Conservation (phyloP, 2,113 vertebrate species). For the Nothoprocta perdicaria region DNA sequence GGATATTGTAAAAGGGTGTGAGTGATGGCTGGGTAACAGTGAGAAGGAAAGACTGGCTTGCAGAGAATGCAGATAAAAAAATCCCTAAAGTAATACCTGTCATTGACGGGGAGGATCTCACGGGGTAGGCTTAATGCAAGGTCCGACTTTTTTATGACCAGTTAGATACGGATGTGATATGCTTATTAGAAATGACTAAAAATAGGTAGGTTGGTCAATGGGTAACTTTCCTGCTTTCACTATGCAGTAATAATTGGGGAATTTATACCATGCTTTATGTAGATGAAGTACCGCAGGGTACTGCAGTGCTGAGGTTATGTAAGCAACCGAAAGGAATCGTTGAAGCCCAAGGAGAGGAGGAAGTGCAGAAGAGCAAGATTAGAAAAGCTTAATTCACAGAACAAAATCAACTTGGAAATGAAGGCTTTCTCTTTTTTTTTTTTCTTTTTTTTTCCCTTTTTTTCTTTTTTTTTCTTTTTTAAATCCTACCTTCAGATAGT, state of each 20-base stretch:
- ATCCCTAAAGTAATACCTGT: not conserved
- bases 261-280: not conserved
- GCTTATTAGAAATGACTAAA: conserved; percentile 8
- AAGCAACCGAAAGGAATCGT: not conserved
- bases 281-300: not conserved
- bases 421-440: not conserved
- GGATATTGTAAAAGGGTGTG: not conserved
- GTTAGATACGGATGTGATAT: conserved; percentile 26
- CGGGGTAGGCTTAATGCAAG: not conserved
- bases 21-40: not conserved
- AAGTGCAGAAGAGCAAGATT: not conserved
- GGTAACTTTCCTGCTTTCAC: conserved; percentile 32
- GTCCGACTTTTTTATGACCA: conserved; percentile 7
- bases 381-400: not conserved
- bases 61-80: not conserved
- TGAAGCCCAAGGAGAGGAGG: not conserved
- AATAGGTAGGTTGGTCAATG: not conserved
- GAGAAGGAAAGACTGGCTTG: not conserved
- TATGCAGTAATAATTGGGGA: not conserved
- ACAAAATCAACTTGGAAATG: not conserved
- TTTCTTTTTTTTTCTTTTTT: not conserved
- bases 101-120: not conserved
- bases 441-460: not conserved
- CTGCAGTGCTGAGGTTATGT: not conserved
- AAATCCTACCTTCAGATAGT: not conserved